Evolutionary conservation across 2,888 invertebrate genomes (phyloP), one percentile per base, ranked within the genome.

Genomic region (Leptura quadrifasciata): DNA sequence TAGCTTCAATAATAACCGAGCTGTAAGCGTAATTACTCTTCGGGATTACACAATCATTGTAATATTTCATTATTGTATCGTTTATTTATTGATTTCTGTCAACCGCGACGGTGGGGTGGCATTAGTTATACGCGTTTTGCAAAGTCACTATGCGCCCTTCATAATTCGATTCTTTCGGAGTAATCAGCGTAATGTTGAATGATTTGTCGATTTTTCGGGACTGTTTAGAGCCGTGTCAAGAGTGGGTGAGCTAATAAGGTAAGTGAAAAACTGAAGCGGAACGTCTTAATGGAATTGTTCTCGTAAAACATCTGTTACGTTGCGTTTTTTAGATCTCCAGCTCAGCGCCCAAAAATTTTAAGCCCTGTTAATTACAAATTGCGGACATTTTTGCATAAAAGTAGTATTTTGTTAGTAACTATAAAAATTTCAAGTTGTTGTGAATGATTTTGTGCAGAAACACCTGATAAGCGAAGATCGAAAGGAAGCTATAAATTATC

Each of bases 21-120:
- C 76, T 77, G 78, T 77, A 47, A 72, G 72, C 78, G 82, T 84
- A 85, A 85, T 85, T 85, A 83, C 83, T 82, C 82, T 77, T 74
- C 81, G 78, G 81, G 82, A 81, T 84, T 84, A 83, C 84, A 83
- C 83, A 83, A 84, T 84, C 82, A 81, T 84, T 80, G 80, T 79
- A 81, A 81, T 81, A 82, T 82, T 83, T 81, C 81, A 82, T 84
- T 83, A 83, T 79, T 76, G 72, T 75, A 78, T 80, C 80, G 77
- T 80, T 81, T 73, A 76, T 74, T 76, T 79, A 79, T 79, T 75
- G 76, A 73, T 74, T 63, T 58, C 58, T 12, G 60, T 63, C 67
- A 57, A 61, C 21, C 64, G 52, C 75, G 69, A 55, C 63, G 75
- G 74, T 47, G 31, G 31, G 65, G 64, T 12, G 55, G 65, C 60